A percentile compares a stretch with the other conserved stretches of the same genome.
Evolutionary conservation across 2,797 vertebrate genomes (phyloP).

Genomic region (Lophius americanus): DNA sequence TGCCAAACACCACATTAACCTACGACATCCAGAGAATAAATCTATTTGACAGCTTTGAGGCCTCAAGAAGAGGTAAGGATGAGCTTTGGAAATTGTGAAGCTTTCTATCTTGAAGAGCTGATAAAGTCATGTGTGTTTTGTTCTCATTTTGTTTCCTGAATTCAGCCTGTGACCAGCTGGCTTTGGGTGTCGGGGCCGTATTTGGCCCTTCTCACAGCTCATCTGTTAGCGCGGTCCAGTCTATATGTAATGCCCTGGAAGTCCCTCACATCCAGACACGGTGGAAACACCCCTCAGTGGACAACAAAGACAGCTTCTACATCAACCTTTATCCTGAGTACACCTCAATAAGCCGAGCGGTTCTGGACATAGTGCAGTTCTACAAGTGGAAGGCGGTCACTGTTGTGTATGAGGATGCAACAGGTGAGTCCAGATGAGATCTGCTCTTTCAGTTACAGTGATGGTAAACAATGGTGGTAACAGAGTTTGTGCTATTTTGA

Average conservation of each 20-base stretch:
- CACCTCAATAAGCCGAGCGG: slow-evolving; percentile 91
- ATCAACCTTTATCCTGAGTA: slow-evolving; percentile 98
- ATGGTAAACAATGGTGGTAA: not conserved
- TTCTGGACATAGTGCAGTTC: slow-evolving; percentile 94
- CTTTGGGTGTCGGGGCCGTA: slow-evolving; percentile 93
- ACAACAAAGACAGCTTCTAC: slow-evolving; percentile 95
- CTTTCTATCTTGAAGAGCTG: not conserved
- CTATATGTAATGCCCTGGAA: slow-evolving; percentile 97
- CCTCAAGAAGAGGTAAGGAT: slow-evolving; percentile 91
- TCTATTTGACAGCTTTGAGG: slow-evolving; percentile 97
- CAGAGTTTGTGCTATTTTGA: not conserved
- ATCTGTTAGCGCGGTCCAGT: slow-evolving; percentile 95
- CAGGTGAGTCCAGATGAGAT: slow-evolving; percentile 81
- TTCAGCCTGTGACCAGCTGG: slow-evolving; percentile 95
- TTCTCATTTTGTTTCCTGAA: slow-evolving; percentile 4
- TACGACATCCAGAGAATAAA: slow-evolving; percentile 99
- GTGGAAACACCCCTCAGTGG: slow-evolving; percentile 96
- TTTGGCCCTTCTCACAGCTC: slow-evolving; percentile 97
- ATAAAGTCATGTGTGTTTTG: slow-evolving; percentile 5
- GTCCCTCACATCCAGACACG: slow-evolving; percentile 98
- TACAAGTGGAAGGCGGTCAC: slow-evolving; percentile 96
- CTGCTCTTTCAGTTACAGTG: not conserved
- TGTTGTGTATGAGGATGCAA: slow-evolving; percentile 97
- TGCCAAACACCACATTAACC: slow-evolving; percentile 98
- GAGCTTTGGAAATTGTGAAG: not conserved